Evolutionary conservation across 2,888 invertebrate species (phyloP).

Genomic region (Trachelus tabidus): DNA sequence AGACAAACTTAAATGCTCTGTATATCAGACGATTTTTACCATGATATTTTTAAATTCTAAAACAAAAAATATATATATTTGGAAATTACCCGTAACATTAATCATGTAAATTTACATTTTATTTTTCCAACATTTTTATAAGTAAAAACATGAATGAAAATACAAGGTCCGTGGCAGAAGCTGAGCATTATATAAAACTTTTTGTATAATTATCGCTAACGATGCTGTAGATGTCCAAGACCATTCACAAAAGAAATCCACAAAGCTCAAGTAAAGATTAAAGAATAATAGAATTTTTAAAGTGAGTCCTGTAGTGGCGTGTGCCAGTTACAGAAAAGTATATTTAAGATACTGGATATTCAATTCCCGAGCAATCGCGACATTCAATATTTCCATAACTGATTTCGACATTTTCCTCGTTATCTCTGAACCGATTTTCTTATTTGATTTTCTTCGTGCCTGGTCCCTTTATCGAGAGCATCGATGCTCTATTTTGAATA

Average conservation of each 20-base stretch:
- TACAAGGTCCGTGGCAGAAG: neutral
- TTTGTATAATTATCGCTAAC: neutral
- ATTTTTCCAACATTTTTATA: too few relatives aligned
- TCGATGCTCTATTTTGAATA: neutral
- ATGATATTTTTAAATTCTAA: neutral
- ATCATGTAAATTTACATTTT: too few relatives aligned
- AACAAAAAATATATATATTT: neutral
- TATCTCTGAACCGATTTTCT: neutral
- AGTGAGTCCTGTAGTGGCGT: neutral
- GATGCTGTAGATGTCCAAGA: neutral
- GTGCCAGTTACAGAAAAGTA: neutral
- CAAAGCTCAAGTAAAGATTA: neutral
- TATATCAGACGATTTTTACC: neutral
- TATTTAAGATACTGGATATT: neutral
- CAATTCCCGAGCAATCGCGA: neutral
- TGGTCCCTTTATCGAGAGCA: neutral
- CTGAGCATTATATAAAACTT: neutral
- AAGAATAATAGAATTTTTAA: neutral
- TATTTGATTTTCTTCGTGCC: neutral
- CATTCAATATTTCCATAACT: neutral
- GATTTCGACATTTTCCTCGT: neutral
- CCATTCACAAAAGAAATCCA: neutral
- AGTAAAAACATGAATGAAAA: too few relatives aligned
- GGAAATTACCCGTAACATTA: neutral
- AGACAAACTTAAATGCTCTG: neutral